Evolutionary conservation across 2,113 vertebrate genomes (phyloP).

Genomic region (Nesospiza acunhae): DNA sequence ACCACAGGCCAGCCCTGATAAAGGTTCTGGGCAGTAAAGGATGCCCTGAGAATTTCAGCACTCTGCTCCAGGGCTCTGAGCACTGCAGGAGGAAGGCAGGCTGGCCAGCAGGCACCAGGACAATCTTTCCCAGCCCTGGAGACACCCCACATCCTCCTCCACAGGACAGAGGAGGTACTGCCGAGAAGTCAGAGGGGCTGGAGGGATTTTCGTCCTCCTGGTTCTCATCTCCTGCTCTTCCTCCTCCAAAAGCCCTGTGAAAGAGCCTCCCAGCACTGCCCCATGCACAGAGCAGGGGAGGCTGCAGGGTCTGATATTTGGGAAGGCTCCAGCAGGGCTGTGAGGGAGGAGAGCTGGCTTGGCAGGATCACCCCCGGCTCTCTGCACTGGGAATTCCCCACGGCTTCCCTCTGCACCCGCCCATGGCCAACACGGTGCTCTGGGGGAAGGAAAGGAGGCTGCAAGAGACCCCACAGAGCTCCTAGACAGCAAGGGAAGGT

Average conservation of each 20-base stretch:
- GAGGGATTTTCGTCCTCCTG: neutral
- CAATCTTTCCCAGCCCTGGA: neutral
- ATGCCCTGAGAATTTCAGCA: neutral
- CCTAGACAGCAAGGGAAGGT: neutral
- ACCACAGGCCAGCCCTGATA: too few relatives aligned
- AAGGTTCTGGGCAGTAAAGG: neutral
- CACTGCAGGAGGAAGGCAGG: neutral
- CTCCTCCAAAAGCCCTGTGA: neutral
- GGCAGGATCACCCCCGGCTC: neutral
- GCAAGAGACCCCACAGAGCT: neutral
- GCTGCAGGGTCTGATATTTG: neutral
- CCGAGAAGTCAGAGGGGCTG: neutral
- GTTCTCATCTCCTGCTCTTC: neutral
- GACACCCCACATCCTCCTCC: neutral
- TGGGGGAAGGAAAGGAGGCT: neutral
- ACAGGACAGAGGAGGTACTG: neutral
- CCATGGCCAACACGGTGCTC: accelerated
- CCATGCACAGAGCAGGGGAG: neutral
- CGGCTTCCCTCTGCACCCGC: neutral
- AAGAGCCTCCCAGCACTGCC: neutral
- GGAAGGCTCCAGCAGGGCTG: neutral
- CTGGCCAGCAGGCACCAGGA: neutral
- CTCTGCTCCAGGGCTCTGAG: neutral
- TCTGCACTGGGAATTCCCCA: neutral
- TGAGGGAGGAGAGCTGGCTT: neutral